A percentile compares a stretch with the other conserved stretches of the same genome.
These are phyloP conservation scores for Naso thynnoides DNA, from an alignment of 2,797 vertebrate species.

Conservation along the genomic window DNA sequence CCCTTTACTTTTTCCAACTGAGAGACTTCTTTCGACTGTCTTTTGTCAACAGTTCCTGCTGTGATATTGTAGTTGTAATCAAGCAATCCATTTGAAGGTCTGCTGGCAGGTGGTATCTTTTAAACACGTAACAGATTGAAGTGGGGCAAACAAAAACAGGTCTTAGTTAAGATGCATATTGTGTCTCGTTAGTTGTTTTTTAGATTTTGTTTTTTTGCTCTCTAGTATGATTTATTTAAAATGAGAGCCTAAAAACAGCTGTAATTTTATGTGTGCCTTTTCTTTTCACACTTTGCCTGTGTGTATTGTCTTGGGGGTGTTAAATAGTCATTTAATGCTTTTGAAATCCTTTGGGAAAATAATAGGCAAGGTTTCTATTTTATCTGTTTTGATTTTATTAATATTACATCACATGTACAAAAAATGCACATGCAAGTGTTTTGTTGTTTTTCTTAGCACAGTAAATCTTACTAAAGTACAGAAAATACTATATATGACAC, in stretches of 20 bases:
- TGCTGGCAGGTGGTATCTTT: constrained; percentile 37
- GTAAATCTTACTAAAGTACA: constrained; percentile 9
- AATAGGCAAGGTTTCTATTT: not conserved
- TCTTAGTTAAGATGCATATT: constrained; percentile 37
- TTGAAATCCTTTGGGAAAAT: constrained; percentile 31
- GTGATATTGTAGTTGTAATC: constrained; percentile 47
- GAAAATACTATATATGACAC: constrained; percentile 26
- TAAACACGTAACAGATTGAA: constrained; percentile 19
- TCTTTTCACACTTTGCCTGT: constrained; percentile 26
- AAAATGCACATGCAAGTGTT: not conserved
- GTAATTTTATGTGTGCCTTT: constrained; percentile 52
- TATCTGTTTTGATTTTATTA: constrained; percentile 2
- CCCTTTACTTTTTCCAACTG: constrained; percentile 11
- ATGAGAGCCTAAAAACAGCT: constrained; percentile 31
- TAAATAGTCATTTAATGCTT: constrained; percentile 30
- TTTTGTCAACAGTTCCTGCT: constrained; percentile 45
- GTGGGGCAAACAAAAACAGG: constrained; percentile 18
- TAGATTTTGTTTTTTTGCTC: constrained; percentile 25
- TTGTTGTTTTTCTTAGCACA: not conserved
- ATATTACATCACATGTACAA: not conserved
- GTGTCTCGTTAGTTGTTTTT: constrained; percentile 33
- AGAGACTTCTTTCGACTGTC: constrained; percentile 20
- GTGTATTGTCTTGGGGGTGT: constrained; percentile 15
- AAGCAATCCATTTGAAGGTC: constrained; percentile 41
- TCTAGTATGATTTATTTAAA: constrained; percentile 27